Conservation (phyloP, 1,140 invertebrate species). For the Eriocheir sinensis region DNA sequence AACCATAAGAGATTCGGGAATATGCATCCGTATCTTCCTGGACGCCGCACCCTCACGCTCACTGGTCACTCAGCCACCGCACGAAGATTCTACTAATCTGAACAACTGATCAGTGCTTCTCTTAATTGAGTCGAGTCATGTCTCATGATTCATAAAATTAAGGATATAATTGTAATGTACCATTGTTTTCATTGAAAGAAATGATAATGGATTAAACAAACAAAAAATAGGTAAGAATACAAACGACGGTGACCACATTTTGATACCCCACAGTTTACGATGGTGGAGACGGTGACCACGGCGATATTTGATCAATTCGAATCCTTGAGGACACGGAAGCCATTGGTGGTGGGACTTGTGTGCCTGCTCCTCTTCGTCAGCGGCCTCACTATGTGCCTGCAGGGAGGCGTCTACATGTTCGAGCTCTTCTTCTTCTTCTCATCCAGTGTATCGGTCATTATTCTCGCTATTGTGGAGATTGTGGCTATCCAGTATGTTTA, state of each 20-base stretch:
- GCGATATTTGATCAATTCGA: slow-evolving; percentile 90
- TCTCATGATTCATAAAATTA: no score
- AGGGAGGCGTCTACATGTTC: slow-evolving; percentile 98
- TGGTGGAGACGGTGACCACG: slow-evolving; percentile 91
- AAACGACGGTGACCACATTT: no score
- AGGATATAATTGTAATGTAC: not conserved
- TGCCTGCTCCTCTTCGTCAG: slow-evolving; percentile 91
- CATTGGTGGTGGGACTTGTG: slow-evolving; percentile 84
- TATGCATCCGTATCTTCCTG: no score
- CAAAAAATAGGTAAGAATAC: not conserved
- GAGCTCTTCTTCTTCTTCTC: slow-evolving; percentile 96
- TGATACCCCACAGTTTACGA: slow-evolving; percentile 89
- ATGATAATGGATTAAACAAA: no score
- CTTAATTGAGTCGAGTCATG: no score
- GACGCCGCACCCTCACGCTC: no score
- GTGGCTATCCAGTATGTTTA: slow-evolving; percentile 57
- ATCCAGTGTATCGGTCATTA: slow-evolving; percentile 96
- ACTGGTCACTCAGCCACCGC: no score
- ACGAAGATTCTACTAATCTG: no score
- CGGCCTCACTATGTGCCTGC: slow-evolving; percentile 83
- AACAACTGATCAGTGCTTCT: no score
- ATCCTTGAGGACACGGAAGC: slow-evolving; percentile 84
- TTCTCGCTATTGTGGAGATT: slow-evolving; percentile 91
- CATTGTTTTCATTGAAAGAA: not conserved
- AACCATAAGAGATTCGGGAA: no score